A percentile compares a stretch with the other conserved stretches of the same genome.
These are phyloP conservation scores for Volucella inflata DNA, from an alignment of 2,888 invertebrate genomes.

Conservation along the genomic window DNA sequence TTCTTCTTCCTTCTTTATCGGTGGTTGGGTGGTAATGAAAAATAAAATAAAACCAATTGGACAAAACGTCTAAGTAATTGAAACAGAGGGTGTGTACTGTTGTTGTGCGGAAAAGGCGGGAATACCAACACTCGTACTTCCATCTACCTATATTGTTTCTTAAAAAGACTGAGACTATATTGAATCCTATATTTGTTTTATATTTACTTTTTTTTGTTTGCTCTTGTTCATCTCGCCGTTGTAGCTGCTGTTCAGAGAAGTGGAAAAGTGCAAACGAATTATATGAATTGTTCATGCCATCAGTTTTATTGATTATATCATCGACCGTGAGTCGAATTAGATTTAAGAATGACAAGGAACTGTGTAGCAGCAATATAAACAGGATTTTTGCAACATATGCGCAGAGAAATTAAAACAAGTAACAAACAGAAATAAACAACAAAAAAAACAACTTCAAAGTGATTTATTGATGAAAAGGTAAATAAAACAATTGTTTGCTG, in stretches of 20 bases:
- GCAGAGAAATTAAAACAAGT: neutral
- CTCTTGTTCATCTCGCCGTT: neutral
- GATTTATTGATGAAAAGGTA: slow-evolving; percentile 51
- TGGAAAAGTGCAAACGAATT: neutral
- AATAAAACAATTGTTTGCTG: slow-evolving; percentile 42
- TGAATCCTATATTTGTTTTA: neutral
- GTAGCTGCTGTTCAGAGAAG: neutral
- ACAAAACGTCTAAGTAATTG: slow-evolving; percentile 22
- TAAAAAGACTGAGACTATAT: neutral
- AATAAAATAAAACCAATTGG: slow-evolving; percentile 1
- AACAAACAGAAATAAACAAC: no score
- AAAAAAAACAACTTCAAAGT: neutral
- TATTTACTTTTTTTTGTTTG: neutral
- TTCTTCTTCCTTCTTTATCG: neutral
- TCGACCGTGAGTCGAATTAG: slow-evolving; percentile 55
- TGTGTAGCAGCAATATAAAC: slow-evolving; percentile 9
- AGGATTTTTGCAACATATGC: slow-evolving; percentile 46
- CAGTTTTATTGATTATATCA: slow-evolving; percentile 67
- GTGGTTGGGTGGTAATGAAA: slow-evolving; percentile 14
- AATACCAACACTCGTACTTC: slow-evolving; percentile 1
- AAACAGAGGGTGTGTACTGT: slow-evolving; percentile 33
- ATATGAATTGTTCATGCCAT: slow-evolving; percentile 26
- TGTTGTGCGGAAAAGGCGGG: slow-evolving; percentile 53
- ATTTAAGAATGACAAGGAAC: slow-evolving; percentile 18
- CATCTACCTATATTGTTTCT: slow-evolving; percentile 24